Percentiles rank a stretch among this genome's conserved stretches.
Conservation (phyloP, 2,888 invertebrate species). For the Orchesellides sinensis region DNA sequence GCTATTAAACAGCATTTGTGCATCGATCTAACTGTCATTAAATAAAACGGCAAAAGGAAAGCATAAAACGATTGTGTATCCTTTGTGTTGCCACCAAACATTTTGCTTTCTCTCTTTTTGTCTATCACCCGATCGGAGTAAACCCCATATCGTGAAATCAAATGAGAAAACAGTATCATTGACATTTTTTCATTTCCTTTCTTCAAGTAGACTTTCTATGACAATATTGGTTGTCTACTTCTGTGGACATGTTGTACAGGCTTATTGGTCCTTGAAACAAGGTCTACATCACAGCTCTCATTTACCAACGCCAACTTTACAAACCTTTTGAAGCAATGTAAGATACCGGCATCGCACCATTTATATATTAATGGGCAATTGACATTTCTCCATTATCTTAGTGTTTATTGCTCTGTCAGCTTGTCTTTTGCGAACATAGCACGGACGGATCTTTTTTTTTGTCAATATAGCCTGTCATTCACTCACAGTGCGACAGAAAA, state of each 20-base stretch:
- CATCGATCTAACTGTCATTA: too few relatives aligned
- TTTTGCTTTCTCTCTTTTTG: slow-evolving; percentile 6
- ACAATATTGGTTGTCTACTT: too few relatives aligned
- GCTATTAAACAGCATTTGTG: too few relatives aligned
- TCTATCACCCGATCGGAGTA: background rate
- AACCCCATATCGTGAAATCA: slow-evolving; percentile 13
- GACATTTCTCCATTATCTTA: background rate
- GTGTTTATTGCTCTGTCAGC: slow-evolving; percentile 38
- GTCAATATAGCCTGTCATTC: slow-evolving; percentile 1
- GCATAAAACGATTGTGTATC: too few relatives aligned
- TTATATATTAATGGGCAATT: slow-evolving; percentile 28
- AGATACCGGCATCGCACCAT: background rate
- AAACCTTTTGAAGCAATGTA: background rate
- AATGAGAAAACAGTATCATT: slow-evolving; percentile 29
- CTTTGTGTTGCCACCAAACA: too few relatives aligned
- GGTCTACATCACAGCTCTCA: too few relatives aligned
- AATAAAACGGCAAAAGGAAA: too few relatives aligned
- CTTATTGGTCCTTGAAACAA: too few relatives aligned
- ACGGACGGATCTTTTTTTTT: slow-evolving; percentile 6
- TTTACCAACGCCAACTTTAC: too few relatives aligned
- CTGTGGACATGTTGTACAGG: too few relatives aligned
- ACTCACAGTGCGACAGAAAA: slow-evolving; percentile 1
- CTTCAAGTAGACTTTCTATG: too few relatives aligned
- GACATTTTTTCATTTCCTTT: slow-evolving; percentile 18
- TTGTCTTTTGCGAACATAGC: slow-evolving; percentile 14